A percentile compares a stretch with the other conserved stretches of the same genome.
Evolutionary conservation across 2,888 invertebrate species (phyloP).

Genomic region (Epinotia demarniana): DNA sequence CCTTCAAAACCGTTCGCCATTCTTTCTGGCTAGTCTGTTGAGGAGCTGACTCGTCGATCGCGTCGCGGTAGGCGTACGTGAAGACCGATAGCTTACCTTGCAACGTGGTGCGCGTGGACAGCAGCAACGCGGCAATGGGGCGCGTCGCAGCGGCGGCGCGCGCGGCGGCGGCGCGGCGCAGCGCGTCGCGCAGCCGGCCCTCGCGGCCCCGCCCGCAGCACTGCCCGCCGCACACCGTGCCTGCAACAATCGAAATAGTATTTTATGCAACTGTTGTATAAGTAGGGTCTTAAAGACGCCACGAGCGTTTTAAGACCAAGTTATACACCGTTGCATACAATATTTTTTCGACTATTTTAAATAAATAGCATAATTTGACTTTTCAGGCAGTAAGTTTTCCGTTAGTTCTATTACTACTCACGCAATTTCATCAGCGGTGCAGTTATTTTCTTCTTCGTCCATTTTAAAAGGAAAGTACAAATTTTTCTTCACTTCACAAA

Average conservation of each 20-base stretch:
- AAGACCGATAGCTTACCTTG: constrained; percentile 86
- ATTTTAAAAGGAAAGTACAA: no score
- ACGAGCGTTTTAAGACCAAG: no score
- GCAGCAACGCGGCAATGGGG: constrained; percentile 90
- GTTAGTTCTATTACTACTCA: no score
- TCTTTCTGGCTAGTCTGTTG: neutral
- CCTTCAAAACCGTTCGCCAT: neutral
- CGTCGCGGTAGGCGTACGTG: neutral
- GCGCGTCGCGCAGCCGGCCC: constrained; percentile 82
- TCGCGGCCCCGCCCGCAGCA: constrained; percentile 89
- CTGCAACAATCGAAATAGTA: constrained; percentile 72
- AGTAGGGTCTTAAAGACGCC: no score
- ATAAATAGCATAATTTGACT: no score
- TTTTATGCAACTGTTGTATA: no score
- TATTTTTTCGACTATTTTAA: no score
- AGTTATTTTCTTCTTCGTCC: no score
- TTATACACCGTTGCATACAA: no score
- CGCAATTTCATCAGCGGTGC: no score
- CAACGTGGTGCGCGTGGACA: constrained; percentile 89
- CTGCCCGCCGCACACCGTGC: constrained; percentile 85
- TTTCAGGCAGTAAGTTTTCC: no score
- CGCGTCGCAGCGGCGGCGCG: constrained; percentile 89
- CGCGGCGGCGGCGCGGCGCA: constrained; percentile 87
- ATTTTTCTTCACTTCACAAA: no score
- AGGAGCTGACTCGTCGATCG: neutral